Evolutionary conservation across 53 echinoderm and acorn worm genomes (phyloP).

Genomic region (Arbacia lixula): DNA sequence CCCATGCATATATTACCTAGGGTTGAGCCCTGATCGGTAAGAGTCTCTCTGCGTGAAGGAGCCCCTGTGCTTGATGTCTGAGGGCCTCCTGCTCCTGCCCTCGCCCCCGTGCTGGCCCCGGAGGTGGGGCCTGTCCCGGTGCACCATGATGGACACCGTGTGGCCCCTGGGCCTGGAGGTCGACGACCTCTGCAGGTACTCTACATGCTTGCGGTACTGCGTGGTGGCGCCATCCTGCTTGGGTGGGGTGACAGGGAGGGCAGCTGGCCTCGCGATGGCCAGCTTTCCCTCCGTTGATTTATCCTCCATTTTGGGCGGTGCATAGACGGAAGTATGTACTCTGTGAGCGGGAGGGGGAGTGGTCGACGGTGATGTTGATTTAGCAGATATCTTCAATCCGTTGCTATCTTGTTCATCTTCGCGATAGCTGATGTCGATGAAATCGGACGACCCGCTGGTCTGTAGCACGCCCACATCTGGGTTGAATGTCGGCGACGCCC

Average conservation of each 20-base stretch:
- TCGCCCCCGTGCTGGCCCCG: conserved; percentile 3
- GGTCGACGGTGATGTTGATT: too few relatives aligned
- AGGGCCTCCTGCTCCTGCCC: conserved; percentile 50
- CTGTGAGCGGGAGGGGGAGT: too few relatives aligned
- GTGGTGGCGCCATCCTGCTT: neutral
- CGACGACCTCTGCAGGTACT: conserved; percentile 10
- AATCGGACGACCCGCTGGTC: conserved; percentile 51
- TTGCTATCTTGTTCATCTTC: conserved; percentile 9
- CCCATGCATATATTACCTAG: too few relatives aligned
- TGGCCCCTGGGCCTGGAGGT: conserved; percentile 67
- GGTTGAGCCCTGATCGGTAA: conserved; percentile 74
- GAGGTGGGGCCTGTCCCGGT: neutral
- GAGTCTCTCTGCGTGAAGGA: conserved; percentile 57
- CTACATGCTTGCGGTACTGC: conserved; percentile 11
- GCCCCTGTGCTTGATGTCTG: conserved; percentile 55
- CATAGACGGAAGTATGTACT: too few relatives aligned
- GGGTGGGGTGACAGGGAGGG: too few relatives aligned
- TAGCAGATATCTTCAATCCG: neutral
- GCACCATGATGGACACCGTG: conserved; percentile 70
- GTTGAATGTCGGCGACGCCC: neutral
- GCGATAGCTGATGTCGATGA: conserved; percentile 46
- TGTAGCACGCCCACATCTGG: neutral
- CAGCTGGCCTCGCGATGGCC: too few relatives aligned
- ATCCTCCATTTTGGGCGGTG: too few relatives aligned
- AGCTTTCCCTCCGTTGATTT: neutral